These are phyloP conservation scores for Tangachromis dhanisi DNA, from an alignment of 2,113 vertebrate genomes.

Conservation along the genomic window DNA sequence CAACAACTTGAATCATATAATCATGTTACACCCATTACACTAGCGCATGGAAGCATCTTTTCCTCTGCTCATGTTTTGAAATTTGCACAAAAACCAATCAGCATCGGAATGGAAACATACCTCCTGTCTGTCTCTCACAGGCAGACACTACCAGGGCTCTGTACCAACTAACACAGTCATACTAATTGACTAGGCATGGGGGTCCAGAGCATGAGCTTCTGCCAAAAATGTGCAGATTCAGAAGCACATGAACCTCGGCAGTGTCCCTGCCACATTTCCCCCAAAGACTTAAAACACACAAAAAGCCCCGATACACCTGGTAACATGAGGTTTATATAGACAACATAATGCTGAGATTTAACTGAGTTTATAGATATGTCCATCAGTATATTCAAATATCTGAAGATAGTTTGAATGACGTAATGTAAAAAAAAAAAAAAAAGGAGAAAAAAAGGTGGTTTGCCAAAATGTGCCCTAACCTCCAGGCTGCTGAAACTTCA, in stretches of 20 bases:
- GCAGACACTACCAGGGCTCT: slow-evolving; percentile 4
- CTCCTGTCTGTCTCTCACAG: not conserved
- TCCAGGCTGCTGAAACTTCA: slow-evolving; percentile 42
- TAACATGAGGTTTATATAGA: not conserved
- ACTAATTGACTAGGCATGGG: slow-evolving; percentile 36
- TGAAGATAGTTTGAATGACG: not conserved
- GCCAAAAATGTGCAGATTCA: slow-evolving; percentile 38
- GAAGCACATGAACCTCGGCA: not conserved
- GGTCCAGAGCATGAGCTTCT: slow-evolving; percentile 18
- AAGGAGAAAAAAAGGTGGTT: not conserved
- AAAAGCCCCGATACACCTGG: not conserved
- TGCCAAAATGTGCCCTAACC: slow-evolving; percentile 4
- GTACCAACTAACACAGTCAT: slow-evolving; percentile 3
- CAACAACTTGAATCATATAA: not conserved
- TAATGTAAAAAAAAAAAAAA: not conserved
- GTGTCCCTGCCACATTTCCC: not conserved
- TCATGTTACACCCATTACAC: not conserved
- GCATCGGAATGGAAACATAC: not conserved
- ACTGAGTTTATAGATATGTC: not conserved
- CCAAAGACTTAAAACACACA: slow-evolving; percentile 10
- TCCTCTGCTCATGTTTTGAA: not conserved
- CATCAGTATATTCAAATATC: not conserved
- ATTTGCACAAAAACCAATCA: not conserved
- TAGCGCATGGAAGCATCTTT: not conserved
- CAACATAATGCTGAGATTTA: not conserved